Base-by-base conservation (phyloP, 2,797 vertebrate species). In the Galagoides demidoff region DNA sequence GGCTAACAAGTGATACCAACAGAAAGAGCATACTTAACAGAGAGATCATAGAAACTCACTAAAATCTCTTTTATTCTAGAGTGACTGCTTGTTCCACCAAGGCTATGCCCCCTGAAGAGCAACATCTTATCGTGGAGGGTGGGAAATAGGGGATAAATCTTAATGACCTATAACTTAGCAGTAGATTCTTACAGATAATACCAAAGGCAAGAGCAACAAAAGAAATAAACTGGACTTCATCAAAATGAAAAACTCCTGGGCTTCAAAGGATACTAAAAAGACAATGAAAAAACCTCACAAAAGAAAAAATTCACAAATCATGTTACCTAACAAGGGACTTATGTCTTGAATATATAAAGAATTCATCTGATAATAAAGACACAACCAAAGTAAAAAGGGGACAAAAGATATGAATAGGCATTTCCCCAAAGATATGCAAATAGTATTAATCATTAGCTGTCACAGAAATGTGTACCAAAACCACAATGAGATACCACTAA, bases 1-100 rank as follows among this genome's bases (percentile, higher is more conserved):
- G 61, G 49, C 64, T 94, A 97, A 64, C 39, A 68, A 31, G 63
- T 74, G 57, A 89, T 45, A 37, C 37, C 78, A 66, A 95, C 25
- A 76, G 37, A 59, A 74, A 45, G 39, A 73, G 73, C 59, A 52
- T 17, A 77, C 27, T 45, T 43, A 84, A 90, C 45, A 85, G n/a
- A 74, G 43, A 78, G 22, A 90, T 16, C 7, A 57, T 22, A 81
- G 20, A n/a, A 92, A 76, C 71, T 74, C 31, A 81, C 82, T 64
- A 85, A 91, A 87, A 92, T 14, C 61, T 76, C 8, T 89, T 31
- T 81, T n/a, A 81, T 85, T n/a, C 25, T n/a, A 89, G n/a, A 34
- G 63, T 63, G 71, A 78, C 52, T 59, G 23, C 4, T 27, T 82
- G 37, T 34, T 43, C 37, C 13, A 77, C 85, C 84, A 79, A 71